Evolutionary conservation across 2,797 vertebrate species (phyloP).

Genomic region (Hipposideros larvatus): DNA sequence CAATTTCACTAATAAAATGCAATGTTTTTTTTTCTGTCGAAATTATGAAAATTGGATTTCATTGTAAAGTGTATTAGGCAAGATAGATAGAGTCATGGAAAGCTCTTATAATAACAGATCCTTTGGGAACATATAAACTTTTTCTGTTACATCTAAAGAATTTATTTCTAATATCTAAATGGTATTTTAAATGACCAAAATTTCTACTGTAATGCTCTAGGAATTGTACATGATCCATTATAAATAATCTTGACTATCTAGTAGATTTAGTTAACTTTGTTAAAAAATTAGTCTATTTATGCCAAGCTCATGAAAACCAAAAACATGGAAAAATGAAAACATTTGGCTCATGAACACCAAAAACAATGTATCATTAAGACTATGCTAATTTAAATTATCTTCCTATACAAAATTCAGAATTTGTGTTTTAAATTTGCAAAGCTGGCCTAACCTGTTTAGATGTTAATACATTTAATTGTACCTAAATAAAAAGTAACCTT

Average conservation of each 20-base stretch:
- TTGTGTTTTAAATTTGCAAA: slow-evolving; percentile 43
- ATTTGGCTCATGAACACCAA: slow-evolving; percentile 21
- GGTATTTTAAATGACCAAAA: slow-evolving; percentile 55
- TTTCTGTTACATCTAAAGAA: slow-evolving; percentile 63
- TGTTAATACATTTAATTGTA: slow-evolving; percentile 34
- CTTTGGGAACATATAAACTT: slow-evolving; percentile 66
- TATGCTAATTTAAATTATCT: not conserved
- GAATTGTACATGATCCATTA: not conserved
- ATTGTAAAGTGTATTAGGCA: slow-evolving; percentile 70
- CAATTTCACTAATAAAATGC: slow-evolving; percentile 79
- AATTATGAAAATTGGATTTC: slow-evolving; percentile 78
- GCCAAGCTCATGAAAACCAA: slow-evolving; percentile 6
- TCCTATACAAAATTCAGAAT: not conserved
- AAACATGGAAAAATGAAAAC: slow-evolving; percentile 11
- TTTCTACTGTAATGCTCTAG: slow-evolving; percentile 50
- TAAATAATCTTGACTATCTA: slow-evolving; percentile 31
- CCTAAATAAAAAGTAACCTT: slow-evolving; percentile 52
- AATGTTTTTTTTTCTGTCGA: slow-evolving; percentile 60
- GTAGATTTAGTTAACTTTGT: slow-evolving; percentile 36
- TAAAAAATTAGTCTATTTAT: slow-evolving; percentile 48
- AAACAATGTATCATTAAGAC: not conserved
- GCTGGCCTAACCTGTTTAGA: not conserved
- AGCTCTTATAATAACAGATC: slow-evolving; percentile 68
- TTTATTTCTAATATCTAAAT: slow-evolving; percentile 62
- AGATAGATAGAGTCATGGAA: slow-evolving; percentile 70